Conservation (phyloP, 2,797 vertebrate species). For the Labroides dimidiatus region DNA sequence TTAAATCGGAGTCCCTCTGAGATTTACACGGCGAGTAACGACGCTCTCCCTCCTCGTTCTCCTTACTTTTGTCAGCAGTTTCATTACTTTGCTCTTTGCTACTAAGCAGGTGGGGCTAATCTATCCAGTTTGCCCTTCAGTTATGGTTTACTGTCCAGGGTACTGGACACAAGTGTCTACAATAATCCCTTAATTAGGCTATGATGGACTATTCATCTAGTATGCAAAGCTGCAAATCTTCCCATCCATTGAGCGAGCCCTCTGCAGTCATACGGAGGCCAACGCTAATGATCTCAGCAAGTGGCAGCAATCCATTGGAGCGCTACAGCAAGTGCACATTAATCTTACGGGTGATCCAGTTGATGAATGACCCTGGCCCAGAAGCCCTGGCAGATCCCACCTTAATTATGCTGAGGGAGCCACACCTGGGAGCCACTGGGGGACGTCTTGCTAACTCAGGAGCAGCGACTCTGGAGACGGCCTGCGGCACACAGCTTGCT, state of each 20-base stretch:
- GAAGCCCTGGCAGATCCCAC: conserved; percentile 83
- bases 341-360: conserved; percentile 84
- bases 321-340: conserved; percentile 81
- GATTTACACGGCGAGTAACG: conserved; percentile 58
- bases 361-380: conserved; percentile 85
- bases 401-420: conserved; percentile 86
- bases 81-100: conserved; percentile 79
- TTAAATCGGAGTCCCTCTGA: conserved; percentile 55
- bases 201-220: conserved; percentile 86
- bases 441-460: conserved; percentile 74
- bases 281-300: conserved; percentile 86
- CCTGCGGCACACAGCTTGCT: too few species aligned
- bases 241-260: conserved; percentile 70
- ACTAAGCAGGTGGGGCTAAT: conserved; percentile 84
- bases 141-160: conserved; percentile 85
- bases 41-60: conserved; percentile 53
- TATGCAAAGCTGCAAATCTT: conserved; percentile 86
- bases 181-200: conserved; percentile 87
- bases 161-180: conserved; percentile 85
- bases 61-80: conserved; percentile 81
- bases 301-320: conserved; percentile 87
- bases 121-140: conserved; percentile 85
- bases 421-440: conserved; percentile 75
- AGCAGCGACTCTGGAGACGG: conserved; percentile 55
- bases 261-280: conserved; percentile 78